Evolutionary conservation across 2,113 vertebrate species (phyloP), one percentile per base, ranked within the genome.

Genomic region (Numida meleagris): DNA sequence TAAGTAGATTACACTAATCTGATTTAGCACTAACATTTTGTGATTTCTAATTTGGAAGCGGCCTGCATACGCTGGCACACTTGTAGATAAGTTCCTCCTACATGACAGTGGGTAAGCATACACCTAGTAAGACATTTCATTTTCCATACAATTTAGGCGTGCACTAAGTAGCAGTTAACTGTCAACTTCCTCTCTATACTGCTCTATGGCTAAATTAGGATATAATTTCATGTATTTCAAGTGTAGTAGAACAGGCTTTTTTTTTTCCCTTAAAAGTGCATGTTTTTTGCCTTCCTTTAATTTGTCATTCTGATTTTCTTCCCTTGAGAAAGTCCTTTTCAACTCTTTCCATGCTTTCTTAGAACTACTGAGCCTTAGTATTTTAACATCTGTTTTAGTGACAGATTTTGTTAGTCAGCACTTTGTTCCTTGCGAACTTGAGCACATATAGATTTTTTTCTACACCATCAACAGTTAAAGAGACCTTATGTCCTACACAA

Each of bases 21-120:
- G 63, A 73, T 51, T 19, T 43, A 84, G 53, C 33, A 42, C 8
- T 29, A 42, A 31, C 40, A 40, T 18, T 43, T 25, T 7, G 58
- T 14, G 43, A 42, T 62, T 58, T 63, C 57, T 46, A 34, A 38
- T 36, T 31, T 21, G 58, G 48, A 85, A 10, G 38, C 13, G 45
- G 20, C 50, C 50, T 13, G 70, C 17, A 14, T 3, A 43, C 34
- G 11, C 5, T 3, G 55, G 33, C 3, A n/a, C 58, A 29, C 38
- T 12, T 10, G 25, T 7, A 23, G 40, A 8, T 0, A 58, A 61
- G 8, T 36, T 15, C 31, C 40, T 75, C 42, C 74, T 53, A 4
- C 6, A 0, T 4, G 9, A 20, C 7, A 36, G 55, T 55, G 61
- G n/a, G 4, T 29, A 21, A 27, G 18, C 38, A 21, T 0, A 10